Conservation (phyloP, 2,888 invertebrate species). For the Sepiola atlantica region DNA sequence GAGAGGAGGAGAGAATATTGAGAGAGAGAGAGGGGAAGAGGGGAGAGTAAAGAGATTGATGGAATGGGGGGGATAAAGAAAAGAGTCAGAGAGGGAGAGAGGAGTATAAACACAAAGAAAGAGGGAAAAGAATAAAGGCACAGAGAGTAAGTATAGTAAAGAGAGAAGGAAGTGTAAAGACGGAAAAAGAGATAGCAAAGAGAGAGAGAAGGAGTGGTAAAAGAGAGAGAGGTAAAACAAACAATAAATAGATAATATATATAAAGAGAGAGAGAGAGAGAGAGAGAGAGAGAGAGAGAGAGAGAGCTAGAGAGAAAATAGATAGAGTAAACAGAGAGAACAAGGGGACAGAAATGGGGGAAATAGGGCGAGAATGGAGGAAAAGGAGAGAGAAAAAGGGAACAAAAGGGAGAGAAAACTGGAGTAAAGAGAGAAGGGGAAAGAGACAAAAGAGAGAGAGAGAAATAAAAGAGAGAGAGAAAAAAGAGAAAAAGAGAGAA, state of each 20-base stretch:
- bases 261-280: neutral
- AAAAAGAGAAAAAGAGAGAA: neutral
- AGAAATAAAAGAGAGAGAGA: neutral
- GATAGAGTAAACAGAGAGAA: neutral
- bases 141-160: too few species aligned
- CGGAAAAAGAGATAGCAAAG: neutral
- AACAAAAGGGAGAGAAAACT: neutral
- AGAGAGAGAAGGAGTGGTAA: too few species aligned
- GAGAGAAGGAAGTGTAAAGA: too few species aligned
- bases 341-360: neutral
- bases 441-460: neutral
- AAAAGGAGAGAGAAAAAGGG: neutral
- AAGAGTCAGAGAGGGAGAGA: too few species aligned
- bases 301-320: neutral
- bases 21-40: too few species aligned
- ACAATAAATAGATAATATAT: too few species aligned
- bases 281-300: neutral
- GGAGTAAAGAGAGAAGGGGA: neutral
- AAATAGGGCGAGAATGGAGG: neutral
- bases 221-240: too few species aligned
- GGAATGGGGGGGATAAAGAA: too few species aligned
- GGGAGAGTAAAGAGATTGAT: too few species aligned
- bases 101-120: too few species aligned
- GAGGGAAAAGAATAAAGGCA: too few species aligned
- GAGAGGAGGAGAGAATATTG: too few species aligned